A percentile compares a stretch with the other conserved stretches of the same genome.
phyloP scores from a whole-genome alignment of 2,797 vertebrate species.

The Tachyglossus aculeatus region DNA sequence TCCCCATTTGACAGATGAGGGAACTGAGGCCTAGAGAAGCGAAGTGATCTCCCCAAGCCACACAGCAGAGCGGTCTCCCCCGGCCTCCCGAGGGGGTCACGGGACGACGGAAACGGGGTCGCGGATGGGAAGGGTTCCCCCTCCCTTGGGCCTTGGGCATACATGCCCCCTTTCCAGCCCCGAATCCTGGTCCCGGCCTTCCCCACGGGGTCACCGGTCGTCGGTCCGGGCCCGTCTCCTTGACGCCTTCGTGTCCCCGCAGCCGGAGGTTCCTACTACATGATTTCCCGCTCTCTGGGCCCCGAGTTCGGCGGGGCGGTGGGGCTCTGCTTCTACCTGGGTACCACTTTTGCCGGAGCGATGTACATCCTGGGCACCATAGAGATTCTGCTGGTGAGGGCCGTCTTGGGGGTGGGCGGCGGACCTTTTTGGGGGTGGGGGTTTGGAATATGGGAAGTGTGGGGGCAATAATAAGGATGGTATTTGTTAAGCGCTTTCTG shows the following conservation, averaged over 20 bases:
- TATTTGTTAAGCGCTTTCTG: no score
- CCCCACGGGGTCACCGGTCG: background rate
- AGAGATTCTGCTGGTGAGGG: conserved; percentile 94
- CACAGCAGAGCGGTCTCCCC: background rate
- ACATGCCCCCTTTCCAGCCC: background rate
- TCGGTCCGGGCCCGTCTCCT: background rate
- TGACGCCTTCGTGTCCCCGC: conserved; percentile 54
- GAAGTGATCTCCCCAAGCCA: no score
- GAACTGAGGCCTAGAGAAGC: no score
- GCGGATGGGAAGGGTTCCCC: background rate
- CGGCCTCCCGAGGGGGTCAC: background rate
- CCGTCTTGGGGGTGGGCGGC: conserved; percentile 7
- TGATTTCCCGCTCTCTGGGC: conserved; percentile 97
- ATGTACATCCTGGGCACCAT: conserved; percentile 99
- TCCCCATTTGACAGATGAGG: no score
- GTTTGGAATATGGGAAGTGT: no score
- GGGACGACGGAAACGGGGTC: no score
- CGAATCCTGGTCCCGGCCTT: rapidly evolving
- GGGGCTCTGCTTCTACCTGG: conserved; percentile 97
- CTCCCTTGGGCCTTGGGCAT: rapidly evolving
- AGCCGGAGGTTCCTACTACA: conserved; percentile 98
- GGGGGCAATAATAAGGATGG: no score
- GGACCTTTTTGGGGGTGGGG: background rate
- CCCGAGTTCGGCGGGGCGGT: conserved; percentile 97
- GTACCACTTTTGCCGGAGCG: conserved; percentile 95